Base-by-base conservation (phyloP, 2,888 invertebrate species). In the Phasia obesa region DNA sequence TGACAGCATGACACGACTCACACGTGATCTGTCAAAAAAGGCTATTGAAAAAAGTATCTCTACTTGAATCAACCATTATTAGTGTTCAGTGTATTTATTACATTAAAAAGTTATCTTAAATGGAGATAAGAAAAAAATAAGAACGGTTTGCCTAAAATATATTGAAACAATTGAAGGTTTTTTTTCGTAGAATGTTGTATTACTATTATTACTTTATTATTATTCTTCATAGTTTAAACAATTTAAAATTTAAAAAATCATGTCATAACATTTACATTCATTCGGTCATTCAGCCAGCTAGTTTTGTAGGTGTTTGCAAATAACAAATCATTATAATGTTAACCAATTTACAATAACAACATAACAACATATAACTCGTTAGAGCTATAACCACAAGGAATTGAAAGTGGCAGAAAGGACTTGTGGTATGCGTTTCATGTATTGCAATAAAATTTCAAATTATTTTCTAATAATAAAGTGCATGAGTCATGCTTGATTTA, bases 401-500 rank as follows among this genome's bases (percentile, higher is more conserved):
- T 60, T 15, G 25, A 62, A 62, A 53, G 31, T 53, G 55, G 35
- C 57, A 42, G 15, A 23, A 27, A 55, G 5, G 59, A 55, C 27
- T 69, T 64, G 55, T 55, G 55, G 44, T 31, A 79, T 23, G 73
- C 65, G 67, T 59, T 60, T 80, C 62, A 53, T 60, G 11, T 11
- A 19, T 11, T 13, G 53, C n/a, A 65, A 65, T 27, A 64, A 59
- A 53, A 73, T 38, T 55, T 57, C 49, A 65, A 78, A 78, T 71
- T 42, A 51, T 65, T 78, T 65, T 71, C 57, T 67, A 74, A 60
- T 44, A 60, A 23, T 6, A 7, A 64, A 82, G n/a, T n/a, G n/a
- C n/a, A 64, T 83, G 83, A 83, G 53, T 83, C 74, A 83, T 75
- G 65, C 15, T 62, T 53, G 74, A 73, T 79, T 78, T 82, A 65